Evolutionary conservation across 2,888 invertebrate species (phyloP).

Genomic region (Cheilosia variabilis): DNA sequence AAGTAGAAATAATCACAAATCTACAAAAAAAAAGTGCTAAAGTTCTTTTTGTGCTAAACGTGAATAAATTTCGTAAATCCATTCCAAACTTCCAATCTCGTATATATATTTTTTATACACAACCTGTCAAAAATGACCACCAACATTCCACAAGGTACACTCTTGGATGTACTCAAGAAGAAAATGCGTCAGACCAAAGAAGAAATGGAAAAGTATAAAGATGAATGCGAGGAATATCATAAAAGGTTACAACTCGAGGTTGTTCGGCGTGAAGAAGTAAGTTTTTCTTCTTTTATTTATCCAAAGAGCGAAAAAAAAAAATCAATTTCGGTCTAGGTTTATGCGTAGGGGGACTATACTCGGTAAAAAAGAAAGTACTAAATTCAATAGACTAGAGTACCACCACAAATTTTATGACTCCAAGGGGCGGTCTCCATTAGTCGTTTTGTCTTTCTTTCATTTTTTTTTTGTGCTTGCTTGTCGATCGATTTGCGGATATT

Average conservation of each 20-base stretch:
- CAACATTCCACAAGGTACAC: slow-evolving; percentile 95
- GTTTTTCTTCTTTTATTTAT: slow-evolving; percentile 81
- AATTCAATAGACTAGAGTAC: neutral
- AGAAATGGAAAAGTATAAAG: slow-evolving; percentile 99
- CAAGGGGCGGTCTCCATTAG: slow-evolving; percentile 20
- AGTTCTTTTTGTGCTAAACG: slow-evolving; percentile 28
- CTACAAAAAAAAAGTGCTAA: slow-evolving; percentile 16
- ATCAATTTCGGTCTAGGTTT: slow-evolving; percentile 1
- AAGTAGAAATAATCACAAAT: slow-evolving; percentile 27
- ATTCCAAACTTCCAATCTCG: slow-evolving; percentile 21
- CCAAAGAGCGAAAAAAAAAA: slow-evolving; percentile 1
- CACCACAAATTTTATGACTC: neutral
- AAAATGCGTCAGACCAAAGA: slow-evolving; percentile 99
- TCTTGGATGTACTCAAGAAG: slow-evolving; percentile 98
- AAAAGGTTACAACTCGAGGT: slow-evolving; percentile 97
- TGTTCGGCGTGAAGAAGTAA: slow-evolving; percentile 99
- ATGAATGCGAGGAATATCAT: slow-evolving; percentile 98
- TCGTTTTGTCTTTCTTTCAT: neutral
- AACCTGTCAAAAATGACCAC: slow-evolving; percentile 88
- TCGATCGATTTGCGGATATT: slow-evolving; percentile 36
- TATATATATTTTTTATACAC: slow-evolving; percentile 33
- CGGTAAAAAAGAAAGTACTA: slow-evolving; percentile 34
- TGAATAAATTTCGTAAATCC: slow-evolving; percentile 11
- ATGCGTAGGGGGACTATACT: slow-evolving; percentile 12
- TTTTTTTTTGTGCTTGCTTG: neutral